phyloP scores from a whole-genome alignment of 2,888 invertebrate genomes.

The Bombylius discolor region DNA sequence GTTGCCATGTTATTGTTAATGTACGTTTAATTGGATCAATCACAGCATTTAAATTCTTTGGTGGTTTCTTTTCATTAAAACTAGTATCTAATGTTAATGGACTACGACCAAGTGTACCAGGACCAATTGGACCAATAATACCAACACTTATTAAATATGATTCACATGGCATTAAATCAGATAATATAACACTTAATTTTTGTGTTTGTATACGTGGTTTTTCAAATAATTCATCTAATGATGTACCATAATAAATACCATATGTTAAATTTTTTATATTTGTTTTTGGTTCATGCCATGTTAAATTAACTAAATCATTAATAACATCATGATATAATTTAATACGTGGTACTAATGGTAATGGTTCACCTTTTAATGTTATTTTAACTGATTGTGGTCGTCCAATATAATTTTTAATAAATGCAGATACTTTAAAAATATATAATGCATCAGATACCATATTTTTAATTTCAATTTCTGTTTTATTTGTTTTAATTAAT shows the following conservation, averaged over 20 bases:
- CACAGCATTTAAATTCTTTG: conserved; percentile 48
- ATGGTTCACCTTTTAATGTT: conserved; percentile 29
- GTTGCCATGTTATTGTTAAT: conserved; percentile 55
- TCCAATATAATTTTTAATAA: conserved; percentile 40
- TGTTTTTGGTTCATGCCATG: conserved; percentile 50
- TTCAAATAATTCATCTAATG: conserved; percentile 43
- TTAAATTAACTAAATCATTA: conserved; percentile 46
- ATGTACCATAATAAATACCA: conserved; percentile 57
- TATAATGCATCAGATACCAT: conserved; percentile 40
- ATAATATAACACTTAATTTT: conserved; percentile 43
- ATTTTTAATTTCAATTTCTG: conserved; percentile 33
- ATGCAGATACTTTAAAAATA: conserved; percentile 39
- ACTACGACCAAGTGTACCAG: conserved; percentile 47
- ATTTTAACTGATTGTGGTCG: conserved; percentile 24
- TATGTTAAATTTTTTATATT: conserved; percentile 39
- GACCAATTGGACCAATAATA: conserved; percentile 47
- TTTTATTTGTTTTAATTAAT: conserved; percentile 35
- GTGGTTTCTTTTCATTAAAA: conserved; percentile 53
- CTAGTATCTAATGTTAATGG: conserved; percentile 45
- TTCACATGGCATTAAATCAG: conserved; percentile 57
- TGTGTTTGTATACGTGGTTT: conserved; percentile 40
- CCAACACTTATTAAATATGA: conserved; percentile 60
- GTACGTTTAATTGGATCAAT: conserved; percentile 30
- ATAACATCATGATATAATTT: conserved; percentile 38
- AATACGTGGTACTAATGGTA: conserved; percentile 21